A percentile compares a stretch with the other conserved stretches of the same genome.
Evolutionary conservation across 2,888 invertebrate species (phyloP).

Genomic region (Habrosyne pyritoides): DNA sequence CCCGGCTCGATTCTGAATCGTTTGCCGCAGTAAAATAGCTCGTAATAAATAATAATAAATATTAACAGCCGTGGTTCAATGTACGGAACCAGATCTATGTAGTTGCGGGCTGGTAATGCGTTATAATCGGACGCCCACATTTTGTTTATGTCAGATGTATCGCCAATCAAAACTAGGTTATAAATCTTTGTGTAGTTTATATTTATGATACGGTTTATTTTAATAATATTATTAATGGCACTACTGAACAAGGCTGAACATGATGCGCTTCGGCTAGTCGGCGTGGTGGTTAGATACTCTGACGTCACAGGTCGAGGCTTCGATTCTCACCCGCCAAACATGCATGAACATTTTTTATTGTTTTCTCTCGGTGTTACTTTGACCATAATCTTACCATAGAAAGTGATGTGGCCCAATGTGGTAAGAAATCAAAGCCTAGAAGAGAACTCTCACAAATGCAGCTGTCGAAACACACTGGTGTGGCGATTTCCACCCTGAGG

Average conservation of each 20-base stretch:
- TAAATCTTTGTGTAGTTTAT: constrained; percentile 7
- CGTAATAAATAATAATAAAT: constrained; percentile 41
- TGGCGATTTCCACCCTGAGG: no score
- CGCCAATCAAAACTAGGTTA: constrained; percentile 8
- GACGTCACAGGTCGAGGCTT: no score
- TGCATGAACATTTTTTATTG: no score
- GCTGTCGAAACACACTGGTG: no score
- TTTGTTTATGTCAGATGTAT: constrained; percentile 20
- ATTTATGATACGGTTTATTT: not conserved
- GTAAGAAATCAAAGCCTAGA: no score
- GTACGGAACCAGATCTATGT: constrained; percentile 18
- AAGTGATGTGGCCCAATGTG: no score
- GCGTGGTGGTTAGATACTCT: no score
- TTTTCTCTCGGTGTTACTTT: no score
- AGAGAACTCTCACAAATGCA: no score
- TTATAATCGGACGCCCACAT: constrained; percentile 23
- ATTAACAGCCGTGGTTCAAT: constrained; percentile 25
- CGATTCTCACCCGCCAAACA: no score
- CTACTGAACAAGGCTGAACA: not conserved
- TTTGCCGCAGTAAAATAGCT: constrained; percentile 21
- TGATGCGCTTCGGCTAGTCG: no score
- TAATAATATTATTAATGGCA: not conserved
- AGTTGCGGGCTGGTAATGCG: constrained; percentile 15
- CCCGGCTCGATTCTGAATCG: constrained; percentile 15
- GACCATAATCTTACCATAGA: no score